phyloP scores from a whole-genome alignment of 2,888 invertebrate genomes.

The Phalangium opilio region DNA sequence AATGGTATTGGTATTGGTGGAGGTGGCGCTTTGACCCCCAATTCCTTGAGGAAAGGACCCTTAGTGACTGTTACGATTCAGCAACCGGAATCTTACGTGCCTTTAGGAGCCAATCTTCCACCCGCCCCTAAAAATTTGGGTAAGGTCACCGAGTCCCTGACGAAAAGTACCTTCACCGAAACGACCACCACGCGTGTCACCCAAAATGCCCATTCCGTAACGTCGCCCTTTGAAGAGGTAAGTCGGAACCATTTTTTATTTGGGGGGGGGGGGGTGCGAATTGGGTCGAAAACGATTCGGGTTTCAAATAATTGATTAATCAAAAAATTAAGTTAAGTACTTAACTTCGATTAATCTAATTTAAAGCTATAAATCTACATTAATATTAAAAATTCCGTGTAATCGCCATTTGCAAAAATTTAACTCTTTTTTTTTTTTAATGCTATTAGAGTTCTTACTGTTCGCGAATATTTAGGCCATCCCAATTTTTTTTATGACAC shows the following conservation, averaged over 20 bases:
- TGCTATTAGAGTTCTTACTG: no score
- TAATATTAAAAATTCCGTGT: no score
- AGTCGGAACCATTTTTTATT: neutral
- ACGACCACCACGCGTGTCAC: conserved; percentile 86
- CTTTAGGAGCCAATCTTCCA: conserved; percentile 47
- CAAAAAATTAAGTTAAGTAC: neutral
- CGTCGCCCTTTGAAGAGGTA: conserved; percentile 32
- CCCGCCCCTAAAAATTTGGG: conserved; percentile 63
- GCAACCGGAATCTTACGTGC: conserved; percentile 40
- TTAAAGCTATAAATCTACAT: no score
- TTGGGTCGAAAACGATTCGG: neutral
- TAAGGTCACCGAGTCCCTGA: conserved; percentile 82
- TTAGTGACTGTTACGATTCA: conserved; percentile 70
- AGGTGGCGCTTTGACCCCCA: no score
- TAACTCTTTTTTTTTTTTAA: no score
- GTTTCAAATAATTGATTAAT: neutral
- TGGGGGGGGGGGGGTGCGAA: neutral
- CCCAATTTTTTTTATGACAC: no score
- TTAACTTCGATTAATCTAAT: neutral
- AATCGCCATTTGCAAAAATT: no score
- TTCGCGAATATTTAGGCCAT: no score
- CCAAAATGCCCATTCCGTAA: conserved; percentile 62
- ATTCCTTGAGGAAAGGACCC: conserved; percentile 28
- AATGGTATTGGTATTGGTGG: no score
- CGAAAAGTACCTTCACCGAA: conserved; percentile 89